Evolutionary conservation across 2,888 invertebrate species (phyloP).

Genomic region (Plagiodera versicolora): DNA sequence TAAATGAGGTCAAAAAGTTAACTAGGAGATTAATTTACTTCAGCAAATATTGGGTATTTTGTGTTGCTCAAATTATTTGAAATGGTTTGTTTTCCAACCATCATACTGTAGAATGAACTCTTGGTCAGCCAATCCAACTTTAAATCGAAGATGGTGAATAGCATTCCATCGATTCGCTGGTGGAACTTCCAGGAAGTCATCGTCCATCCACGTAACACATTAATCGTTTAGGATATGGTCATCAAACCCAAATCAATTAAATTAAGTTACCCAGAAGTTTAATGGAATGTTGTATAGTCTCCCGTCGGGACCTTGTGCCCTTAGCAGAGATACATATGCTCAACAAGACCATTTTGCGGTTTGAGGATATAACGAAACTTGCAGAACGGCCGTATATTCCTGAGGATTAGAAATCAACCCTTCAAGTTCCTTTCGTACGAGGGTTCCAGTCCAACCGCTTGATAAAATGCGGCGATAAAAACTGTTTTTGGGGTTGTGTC

Average conservation of each 20-base stretch:
- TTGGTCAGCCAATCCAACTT: too few relatives aligned
- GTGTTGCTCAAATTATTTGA: too few relatives aligned
- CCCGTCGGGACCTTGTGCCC: conserved; percentile 3
- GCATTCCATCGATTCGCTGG: not conserved
- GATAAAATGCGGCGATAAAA: conserved; percentile 8
- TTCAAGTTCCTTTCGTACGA: conserved; percentile 11
- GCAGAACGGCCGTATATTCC: not conserved
- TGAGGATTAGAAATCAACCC: conserved; percentile 5
- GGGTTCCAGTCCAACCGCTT: conserved; percentile 8
- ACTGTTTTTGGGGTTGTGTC: too few relatives aligned
- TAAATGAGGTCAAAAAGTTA: too few relatives aligned
- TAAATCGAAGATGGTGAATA: too few relatives aligned
- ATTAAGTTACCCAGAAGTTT: not conserved
- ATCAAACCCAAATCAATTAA: conserved; percentile 7
- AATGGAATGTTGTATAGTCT: not conserved
- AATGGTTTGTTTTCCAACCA: too few relatives aligned
- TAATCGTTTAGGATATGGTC: conserved; percentile 1
- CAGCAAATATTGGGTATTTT: too few relatives aligned
- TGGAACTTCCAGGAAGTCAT: not conserved
- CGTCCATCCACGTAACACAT: not conserved
- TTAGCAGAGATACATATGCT: conserved; percentile 18
- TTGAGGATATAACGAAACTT: not conserved
- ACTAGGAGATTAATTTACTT: too few relatives aligned
- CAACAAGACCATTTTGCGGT: conserved; percentile 16
- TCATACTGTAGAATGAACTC: too few relatives aligned